Base-by-base conservation (phyloP, 2,888 invertebrate species). In the Drosophila gaucha region DNA sequence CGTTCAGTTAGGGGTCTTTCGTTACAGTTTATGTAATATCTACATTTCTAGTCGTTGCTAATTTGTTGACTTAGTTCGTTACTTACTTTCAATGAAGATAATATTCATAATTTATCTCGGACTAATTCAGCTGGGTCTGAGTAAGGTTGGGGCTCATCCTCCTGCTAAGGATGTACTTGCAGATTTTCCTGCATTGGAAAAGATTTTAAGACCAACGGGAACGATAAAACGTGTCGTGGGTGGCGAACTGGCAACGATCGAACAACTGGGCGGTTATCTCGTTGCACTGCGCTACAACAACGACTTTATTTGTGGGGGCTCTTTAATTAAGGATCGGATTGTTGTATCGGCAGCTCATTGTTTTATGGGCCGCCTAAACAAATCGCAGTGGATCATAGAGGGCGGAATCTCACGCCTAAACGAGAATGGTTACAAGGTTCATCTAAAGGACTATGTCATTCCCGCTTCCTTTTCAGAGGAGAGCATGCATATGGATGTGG, bases 331-430 rank as follows among this genome's bases (percentile, higher is more conserved):
- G 0, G 62, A 67, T 0, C 59, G 51, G 0, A 57, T 88, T 22
- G 74, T 84, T 12, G 4, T 84, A 18, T 43, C 86, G 1, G 84
- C 84, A 0, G 84, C 84, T 0, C 84, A 84, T 35, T 84, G 84
- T 14, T 73, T 84, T 18, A 0, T 49, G 0, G 67, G 64, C 0
- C 77, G 84, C 0, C 0, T 0, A 0, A 0, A 5, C 0, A 41
- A n/a, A 1, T 0, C 1, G 0, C 0, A 6, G 0, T 84, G 84
- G 84, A 20, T 1, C 0, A 16, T 49, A 1, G 41, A 31, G 6
- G 84, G 73, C 8, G 86, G 86, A 6, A 33, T 86, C 3, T 46
- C 80, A 0, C 14, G 5, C 0, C 54, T 86, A 0, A 4, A 6
- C 1, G 70, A 70, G 0, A 0, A 5, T 0, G 88, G 74, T 0